These are phyloP conservation scores for Pholis gunnellus DNA, from an alignment of 2,113 vertebrate genomes.

Conservation along the genomic window DNA sequence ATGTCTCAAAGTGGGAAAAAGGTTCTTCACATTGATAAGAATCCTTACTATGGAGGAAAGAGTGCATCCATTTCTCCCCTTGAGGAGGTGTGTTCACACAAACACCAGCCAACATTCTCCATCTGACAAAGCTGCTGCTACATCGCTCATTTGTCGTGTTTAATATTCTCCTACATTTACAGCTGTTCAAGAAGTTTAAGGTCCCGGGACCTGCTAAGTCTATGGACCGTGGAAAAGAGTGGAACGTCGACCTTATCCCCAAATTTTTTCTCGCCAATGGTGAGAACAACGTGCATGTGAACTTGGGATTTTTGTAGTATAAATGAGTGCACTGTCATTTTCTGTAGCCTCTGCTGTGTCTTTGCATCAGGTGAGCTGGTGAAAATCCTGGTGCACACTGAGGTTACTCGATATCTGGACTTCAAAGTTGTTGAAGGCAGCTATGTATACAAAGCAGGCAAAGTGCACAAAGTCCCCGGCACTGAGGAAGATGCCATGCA, in stretches of 20 bases:
- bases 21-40: constrained; percentile 86
- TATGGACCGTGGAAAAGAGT: constrained; percentile 81
- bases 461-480: constrained; percentile 94
- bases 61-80: constrained; percentile 83
- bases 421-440: constrained; percentile 97
- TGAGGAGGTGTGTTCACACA: constrained; percentile 76
- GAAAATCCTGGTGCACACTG: constrained; percentile 94
- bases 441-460: constrained; percentile 93
- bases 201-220: constrained; percentile 67
- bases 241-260: constrained; percentile 86
- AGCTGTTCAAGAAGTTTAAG: constrained; percentile 83
- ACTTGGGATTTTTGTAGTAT: background rate
- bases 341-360: constrained; percentile 17
- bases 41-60: constrained; percentile 84
- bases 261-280: constrained; percentile 84
- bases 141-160: background rate
- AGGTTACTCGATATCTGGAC: constrained; percentile 96
- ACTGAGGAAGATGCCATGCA: constrained; percentile 90
- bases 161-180: constrained; percentile 17
- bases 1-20: constrained; percentile 84
- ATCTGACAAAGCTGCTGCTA: background rate
- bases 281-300: constrained; percentile 35
- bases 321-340: background rate
- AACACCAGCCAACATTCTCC: background rate
- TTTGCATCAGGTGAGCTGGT: constrained; percentile 90